These are phyloP conservation scores for Glareola pratincola DNA, from an alignment of 2,113 vertebrate species.

Conservation along the genomic window DNA sequence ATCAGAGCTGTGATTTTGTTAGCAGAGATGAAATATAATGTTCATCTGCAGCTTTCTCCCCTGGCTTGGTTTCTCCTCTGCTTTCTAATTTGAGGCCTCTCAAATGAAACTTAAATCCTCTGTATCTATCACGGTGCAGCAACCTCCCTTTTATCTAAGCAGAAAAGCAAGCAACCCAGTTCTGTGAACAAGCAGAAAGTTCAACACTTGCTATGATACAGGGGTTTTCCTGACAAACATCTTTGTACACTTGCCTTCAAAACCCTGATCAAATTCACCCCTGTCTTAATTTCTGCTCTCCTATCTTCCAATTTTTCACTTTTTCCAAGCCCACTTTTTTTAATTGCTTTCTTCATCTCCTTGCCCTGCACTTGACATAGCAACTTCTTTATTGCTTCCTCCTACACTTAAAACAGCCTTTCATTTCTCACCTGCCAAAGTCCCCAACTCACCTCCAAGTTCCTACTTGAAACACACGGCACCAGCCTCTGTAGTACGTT, in stretches of 20 bases:
- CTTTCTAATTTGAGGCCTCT: background rate
- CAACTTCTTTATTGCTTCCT: background rate
- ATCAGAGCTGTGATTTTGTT: background rate
- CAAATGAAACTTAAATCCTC: background rate
- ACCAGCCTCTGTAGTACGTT: background rate
- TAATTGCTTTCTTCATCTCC: background rate
- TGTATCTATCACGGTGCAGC: background rate
- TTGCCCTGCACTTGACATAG: background rate
- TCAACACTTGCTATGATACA: background rate
- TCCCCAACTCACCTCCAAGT: background rate
- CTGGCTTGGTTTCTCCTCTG: background rate
- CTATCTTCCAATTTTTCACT: background rate
- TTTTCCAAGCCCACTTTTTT: background rate
- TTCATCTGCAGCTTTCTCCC: background rate
- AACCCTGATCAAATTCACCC: background rate
- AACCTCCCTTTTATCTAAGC: background rate
- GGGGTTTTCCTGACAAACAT: background rate
- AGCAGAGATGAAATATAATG: accelerated
- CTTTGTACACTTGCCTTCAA: background rate
- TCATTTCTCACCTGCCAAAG: background rate
- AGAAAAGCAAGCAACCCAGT: background rate
- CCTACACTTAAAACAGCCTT: background rate
- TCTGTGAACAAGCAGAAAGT: background rate
- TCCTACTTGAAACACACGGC: background rate
- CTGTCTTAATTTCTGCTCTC: background rate